These are phyloP conservation scores for Conchocele bisecta DNA, from an alignment of 2,888 invertebrate genomes.

Conservation along the genomic window DNA sequence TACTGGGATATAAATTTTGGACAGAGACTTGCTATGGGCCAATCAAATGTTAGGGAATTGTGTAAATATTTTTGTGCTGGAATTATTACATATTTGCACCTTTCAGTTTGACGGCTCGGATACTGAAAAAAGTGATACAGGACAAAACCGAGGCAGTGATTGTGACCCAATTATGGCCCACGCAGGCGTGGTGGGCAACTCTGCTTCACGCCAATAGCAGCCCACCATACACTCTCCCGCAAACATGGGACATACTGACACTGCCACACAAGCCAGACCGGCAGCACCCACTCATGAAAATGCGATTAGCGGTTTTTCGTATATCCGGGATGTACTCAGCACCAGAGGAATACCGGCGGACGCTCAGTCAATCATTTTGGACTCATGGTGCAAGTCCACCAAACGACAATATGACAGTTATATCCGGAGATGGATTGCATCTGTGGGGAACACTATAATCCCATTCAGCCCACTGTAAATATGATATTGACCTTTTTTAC, in stretches of 20 bases:
- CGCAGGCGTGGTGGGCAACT: constrained; percentile 31
- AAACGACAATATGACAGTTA: constrained; percentile 15
- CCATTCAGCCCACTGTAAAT: constrained; percentile 25
- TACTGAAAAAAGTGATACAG: constrained; percentile 27
- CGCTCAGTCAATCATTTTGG: constrained; percentile 3
- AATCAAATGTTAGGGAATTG: no score
- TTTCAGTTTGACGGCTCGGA: constrained; percentile 24
- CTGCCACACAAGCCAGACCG: no score
- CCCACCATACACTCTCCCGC: neutral
- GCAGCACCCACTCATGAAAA: no score
- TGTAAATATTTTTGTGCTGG: no score
- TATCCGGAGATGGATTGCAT: constrained; percentile 14
- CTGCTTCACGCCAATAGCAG: neutral
- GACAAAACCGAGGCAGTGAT: constrained; percentile 30
- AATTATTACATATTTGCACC: constrained; percentile 31
- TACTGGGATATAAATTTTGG: no score
- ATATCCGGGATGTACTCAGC: no score
- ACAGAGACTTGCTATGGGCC: no score
- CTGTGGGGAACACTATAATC: constrained; percentile 13
- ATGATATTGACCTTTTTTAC: constrained; percentile 17
- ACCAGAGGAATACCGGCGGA: no score
- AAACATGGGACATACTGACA: no score
- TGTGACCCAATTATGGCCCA: constrained; percentile 33
- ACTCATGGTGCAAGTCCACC: constrained; percentile 5
- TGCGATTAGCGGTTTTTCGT: no score